Percentiles rank a stretch among this genome's conserved stretches.
Evolutionary conservation across 2,113 vertebrate genomes (phyloP).

Genomic region (Eidolon helvum): DNA sequence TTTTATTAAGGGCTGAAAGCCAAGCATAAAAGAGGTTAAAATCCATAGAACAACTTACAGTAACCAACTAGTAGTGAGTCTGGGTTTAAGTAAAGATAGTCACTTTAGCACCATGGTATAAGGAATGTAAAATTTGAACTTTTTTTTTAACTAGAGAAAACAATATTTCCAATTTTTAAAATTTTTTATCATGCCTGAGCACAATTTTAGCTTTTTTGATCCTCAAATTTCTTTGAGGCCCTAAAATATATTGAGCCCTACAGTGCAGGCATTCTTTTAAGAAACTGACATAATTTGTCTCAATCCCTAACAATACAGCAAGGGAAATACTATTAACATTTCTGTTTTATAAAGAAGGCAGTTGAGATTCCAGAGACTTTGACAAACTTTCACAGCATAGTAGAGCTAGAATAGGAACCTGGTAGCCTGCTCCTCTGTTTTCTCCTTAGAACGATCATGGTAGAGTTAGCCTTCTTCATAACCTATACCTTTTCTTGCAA

Average conservation of each 20-base stretch:
- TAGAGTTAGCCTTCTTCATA: not conserved
- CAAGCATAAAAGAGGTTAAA: not conserved
- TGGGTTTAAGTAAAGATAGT: not conserved
- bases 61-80: not conserved
- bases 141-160: not conserved
- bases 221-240: not conserved
- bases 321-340: not conserved
- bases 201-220: not conserved
- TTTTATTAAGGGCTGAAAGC: not conserved
- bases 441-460: not conserved
- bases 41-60: not conserved
- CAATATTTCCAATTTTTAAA: not conserved
- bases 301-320: not conserved
- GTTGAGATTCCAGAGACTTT: not conserved
- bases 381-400: not conserved
- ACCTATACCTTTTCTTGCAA: not conserved
- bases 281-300: not conserved
- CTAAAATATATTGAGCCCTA: not conserved
- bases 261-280: not conserved
- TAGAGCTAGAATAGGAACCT: no score
- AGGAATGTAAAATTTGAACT: not conserved
- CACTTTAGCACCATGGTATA: not conserved
- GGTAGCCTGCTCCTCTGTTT: not conserved
- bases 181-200: not conserved
- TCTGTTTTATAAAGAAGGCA: not conserved